Evolutionary conservation across 2,888 invertebrate species (phyloP).

Genomic region (Tetranychus piercei): DNA sequence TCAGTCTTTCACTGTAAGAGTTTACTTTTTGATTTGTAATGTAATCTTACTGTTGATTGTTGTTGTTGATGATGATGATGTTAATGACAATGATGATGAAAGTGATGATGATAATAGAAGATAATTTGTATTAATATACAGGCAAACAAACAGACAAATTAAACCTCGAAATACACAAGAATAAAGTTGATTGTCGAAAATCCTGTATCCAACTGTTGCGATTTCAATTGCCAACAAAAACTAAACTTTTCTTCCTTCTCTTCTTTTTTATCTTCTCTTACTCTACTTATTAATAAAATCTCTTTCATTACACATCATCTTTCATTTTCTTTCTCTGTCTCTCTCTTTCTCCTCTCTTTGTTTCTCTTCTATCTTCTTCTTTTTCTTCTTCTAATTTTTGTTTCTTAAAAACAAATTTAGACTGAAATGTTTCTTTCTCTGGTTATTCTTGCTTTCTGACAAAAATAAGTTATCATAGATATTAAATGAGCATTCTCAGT

Average conservation of each 20-base stretch:
- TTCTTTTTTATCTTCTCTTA: not conserved
- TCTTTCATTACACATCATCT: constrained; percentile 2
- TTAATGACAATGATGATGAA: not conserved
- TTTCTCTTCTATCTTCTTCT: too few relatives aligned
- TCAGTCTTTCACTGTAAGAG: not conserved
- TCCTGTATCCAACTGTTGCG: not conserved
- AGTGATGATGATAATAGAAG: not conserved
- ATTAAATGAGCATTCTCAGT: not conserved
- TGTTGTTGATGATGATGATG: not conserved
- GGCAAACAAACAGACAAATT: not conserved
- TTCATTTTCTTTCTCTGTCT: constrained; percentile 5
- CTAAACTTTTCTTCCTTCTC: not conserved
- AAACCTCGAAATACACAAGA: not conserved
- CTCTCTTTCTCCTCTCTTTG: not conserved
- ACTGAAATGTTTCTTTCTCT: not conserved
- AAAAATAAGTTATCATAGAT: not conserved
- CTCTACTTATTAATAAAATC: not conserved
- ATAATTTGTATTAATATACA: not conserved
- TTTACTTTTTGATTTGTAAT: not conserved
- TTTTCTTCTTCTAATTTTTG: not conserved
- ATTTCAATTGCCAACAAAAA: not conserved
- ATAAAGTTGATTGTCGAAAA: not conserved
- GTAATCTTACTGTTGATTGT: not conserved
- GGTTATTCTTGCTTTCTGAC: not conserved
- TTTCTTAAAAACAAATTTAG: not conserved